Percentiles rank a stretch among this genome's conserved stretches.
Evolutionary conservation across 1,140 invertebrate species (phyloP).

Genomic region (Formica selysi): DNA sequence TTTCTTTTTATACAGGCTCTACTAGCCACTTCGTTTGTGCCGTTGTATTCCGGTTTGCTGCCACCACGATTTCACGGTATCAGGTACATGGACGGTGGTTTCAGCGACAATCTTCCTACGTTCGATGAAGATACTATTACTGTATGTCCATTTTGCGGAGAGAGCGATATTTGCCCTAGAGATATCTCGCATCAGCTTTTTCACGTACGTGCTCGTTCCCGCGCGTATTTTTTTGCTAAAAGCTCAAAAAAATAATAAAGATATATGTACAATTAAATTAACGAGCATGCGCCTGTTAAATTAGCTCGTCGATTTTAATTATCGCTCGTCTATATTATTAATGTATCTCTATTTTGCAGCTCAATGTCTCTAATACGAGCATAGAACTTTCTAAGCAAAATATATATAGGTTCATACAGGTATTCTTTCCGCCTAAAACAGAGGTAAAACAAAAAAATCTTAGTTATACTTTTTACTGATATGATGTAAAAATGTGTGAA

Average conservation of each 20-base stretch:
- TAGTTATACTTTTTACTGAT: not conserved
- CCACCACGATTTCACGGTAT: slow-evolving; percentile 96
- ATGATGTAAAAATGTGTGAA: not conserved
- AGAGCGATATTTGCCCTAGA: slow-evolving; percentile 98
- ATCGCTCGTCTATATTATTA: not conserved
- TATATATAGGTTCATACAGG: slow-evolving; percentile 95
- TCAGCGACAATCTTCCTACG: slow-evolving; percentile 97
- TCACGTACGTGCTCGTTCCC: slow-evolving; percentile 88
- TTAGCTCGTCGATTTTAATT: not conserved
- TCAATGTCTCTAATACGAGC: slow-evolving; percentile 97
- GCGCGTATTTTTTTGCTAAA: not conserved
- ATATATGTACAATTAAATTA: not conserved
- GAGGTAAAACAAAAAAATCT: slow-evolving; percentile 88
- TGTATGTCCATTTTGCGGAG: slow-evolving; percentile 98
- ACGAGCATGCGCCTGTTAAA: too few relatives aligned
- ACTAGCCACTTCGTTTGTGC: slow-evolving; percentile 97
- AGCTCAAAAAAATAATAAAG: not conserved
- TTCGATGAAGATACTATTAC: slow-evolving; percentile 98
- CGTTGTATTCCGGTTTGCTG: slow-evolving; percentile 96
- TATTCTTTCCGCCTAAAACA: slow-evolving; percentile 97
- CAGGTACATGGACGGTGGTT: slow-evolving; percentile 98
- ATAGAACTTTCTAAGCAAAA: slow-evolving; percentile 97
- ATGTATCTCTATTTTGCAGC: slow-evolving; percentile 85
- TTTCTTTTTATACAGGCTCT: slow-evolving; percentile 89
- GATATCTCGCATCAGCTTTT: slow-evolving; percentile 95